Conservation (phyloP, 2,113 vertebrate species). For the Gymnarchus niloticus region DNA sequence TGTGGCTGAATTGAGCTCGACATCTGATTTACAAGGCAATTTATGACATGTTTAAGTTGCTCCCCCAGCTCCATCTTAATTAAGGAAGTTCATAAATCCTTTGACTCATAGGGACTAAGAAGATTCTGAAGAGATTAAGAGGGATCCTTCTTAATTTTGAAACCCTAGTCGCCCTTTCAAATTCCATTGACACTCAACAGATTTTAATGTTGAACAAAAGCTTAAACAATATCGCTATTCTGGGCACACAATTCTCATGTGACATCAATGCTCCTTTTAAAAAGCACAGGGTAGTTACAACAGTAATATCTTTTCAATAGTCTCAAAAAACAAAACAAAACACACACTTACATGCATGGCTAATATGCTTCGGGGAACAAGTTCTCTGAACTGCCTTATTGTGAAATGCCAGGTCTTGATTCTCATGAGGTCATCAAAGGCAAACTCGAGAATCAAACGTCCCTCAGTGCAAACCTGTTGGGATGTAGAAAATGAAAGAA, state of each 20-base stretch:
- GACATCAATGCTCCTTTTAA: constrained; percentile 3
- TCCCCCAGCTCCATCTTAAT: constrained; percentile 22
- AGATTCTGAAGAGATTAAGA: constrained; percentile 37
- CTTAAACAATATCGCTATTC: background rate
- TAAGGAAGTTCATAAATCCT: constrained; percentile 39
- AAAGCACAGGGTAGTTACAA: background rate
- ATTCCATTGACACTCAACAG: background rate
- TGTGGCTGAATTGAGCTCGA: background rate
- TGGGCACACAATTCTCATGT: background rate
- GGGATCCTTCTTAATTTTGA: background rate
- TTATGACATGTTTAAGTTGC: constrained; percentile 20
- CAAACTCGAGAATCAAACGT: constrained; percentile 95
- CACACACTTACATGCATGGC: constrained; percentile 99
- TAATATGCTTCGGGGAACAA: constrained; percentile 94
- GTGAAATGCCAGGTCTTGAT: constrained; percentile 99
- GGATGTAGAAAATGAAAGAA: constrained; percentile 30
- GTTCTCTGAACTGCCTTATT: constrained; percentile 95
- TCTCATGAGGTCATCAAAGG: constrained; percentile 98
- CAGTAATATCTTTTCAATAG: background rate
- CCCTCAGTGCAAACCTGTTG: constrained; percentile 95
- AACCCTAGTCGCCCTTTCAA: background rate
- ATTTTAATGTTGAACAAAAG: background rate
- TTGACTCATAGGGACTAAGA: constrained; percentile 57
- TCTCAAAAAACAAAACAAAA: background rate
- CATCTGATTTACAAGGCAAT: background rate